Conservation (phyloP, 2,797 vertebrate genomes). For the Danio tinwini region DNA sequence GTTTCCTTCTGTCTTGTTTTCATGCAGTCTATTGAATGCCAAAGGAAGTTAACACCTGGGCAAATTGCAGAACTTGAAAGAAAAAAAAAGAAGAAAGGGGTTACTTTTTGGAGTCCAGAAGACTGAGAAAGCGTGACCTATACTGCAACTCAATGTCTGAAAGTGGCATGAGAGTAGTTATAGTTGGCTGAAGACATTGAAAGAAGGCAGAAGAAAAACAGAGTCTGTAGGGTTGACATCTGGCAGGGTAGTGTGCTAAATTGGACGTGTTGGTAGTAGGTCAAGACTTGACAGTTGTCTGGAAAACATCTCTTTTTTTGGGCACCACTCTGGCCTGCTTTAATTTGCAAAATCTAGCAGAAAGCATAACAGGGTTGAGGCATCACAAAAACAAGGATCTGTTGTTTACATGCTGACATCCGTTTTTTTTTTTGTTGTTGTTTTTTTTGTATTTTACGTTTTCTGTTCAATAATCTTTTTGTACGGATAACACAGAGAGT, state of each 20-base stretch:
- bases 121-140: constrained; percentile 28
- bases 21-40: constrained; percentile 74
- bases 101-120: constrained; percentile 34
- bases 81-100: constrained; percentile 3
- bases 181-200: constrained; percentile 28
- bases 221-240: constrained; percentile 61
- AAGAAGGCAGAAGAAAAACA: constrained; percentile 50
- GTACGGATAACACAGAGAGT: not conserved
- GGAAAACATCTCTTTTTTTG: constrained; percentile 53
- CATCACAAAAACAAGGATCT: constrained; percentile 22
- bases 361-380: not conserved
- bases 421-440: too few relatives aligned
- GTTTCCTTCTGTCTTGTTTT: constrained; percentile 68
- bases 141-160: constrained; percentile 24
- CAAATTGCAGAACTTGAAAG: constrained; percentile 54
- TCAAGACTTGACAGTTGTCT: constrained; percentile 54
- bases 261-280: constrained; percentile 64
- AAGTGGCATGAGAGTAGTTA: constrained; percentile 30
- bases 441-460: not conserved
- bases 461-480: not conserved
- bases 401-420: not conserved
- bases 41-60: constrained; percentile 70
- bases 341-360: constrained; percentile 27
- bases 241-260: constrained; percentile 65
- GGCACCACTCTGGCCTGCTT: constrained; percentile 39